Percentiles rank a stretch among this genome's conserved stretches.
These are phyloP conservation scores for Magallana nippona DNA, from an alignment of 2,888 invertebrate genomes.

Conservation along the genomic window DNA sequence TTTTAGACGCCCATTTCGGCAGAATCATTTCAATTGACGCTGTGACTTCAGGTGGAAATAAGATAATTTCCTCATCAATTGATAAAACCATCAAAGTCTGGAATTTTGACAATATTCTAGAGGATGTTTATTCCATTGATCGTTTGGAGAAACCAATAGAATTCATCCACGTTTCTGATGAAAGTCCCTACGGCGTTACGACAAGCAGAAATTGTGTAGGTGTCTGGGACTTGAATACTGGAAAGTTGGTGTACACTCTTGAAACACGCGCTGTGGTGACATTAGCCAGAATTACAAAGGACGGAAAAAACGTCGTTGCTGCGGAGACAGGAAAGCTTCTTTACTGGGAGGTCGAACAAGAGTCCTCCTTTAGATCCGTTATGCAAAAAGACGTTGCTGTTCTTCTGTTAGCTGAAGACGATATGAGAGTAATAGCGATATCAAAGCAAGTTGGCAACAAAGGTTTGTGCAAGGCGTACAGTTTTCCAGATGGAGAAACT, in stretches of 20 bases:
- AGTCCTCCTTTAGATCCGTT: conserved; percentile 89
- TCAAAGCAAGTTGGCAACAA: conserved; percentile 81
- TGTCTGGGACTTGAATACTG: conserved; percentile 94
- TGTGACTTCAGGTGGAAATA: conserved; percentile 86
- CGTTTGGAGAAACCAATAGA: conserved; percentile 97
- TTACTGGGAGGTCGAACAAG: conserved; percentile 90
- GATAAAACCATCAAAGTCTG: conserved; percentile 99
- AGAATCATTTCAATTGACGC: conserved; percentile 95
- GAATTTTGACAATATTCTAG: conserved; percentile 99
- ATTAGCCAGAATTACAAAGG: conserved; percentile 92
- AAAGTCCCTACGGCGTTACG: conserved; percentile 91
- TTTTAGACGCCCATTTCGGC: conserved; percentile 97
- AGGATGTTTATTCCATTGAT: conserved; percentile 89
- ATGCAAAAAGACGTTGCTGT: conserved; percentile 90
- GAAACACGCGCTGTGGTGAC: conserved; percentile 97
- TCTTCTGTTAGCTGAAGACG: conserved; percentile 87
- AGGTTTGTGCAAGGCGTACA: conserved; percentile 69
- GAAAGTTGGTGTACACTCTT: conserved; percentile 90
- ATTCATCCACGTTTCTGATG: conserved; percentile 85
- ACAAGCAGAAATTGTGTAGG: conserved; percentile 97
- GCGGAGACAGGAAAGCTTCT: conserved; percentile 95
- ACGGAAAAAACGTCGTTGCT: conserved; percentile 91
- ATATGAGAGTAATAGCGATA: conserved; percentile 87
- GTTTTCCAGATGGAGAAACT: conserved; percentile 85
- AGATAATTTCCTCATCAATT: conserved; percentile 95